Evolutionary conservation across 2,888 invertebrate species (phyloP), one percentile per base, ranked within the genome.

Genomic region (Lamellibrachia satsuma): DNA sequence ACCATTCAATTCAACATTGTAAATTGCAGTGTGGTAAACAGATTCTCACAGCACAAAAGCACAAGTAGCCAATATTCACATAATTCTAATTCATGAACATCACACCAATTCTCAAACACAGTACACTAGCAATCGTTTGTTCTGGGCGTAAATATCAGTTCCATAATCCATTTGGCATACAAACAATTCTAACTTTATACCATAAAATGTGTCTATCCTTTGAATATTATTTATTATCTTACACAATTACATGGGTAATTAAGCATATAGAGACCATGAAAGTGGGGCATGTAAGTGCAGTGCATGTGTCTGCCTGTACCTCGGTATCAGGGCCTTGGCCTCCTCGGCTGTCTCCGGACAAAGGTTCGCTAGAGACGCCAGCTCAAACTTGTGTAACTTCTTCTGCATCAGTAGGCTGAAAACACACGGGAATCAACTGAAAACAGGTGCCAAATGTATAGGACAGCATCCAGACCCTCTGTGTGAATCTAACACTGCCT

Each of bases 341-440:
- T 99, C 99, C 96, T 99, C 99, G 0, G 99, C 98, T 90, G 98
- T 99, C 97, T 99, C 99, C 0, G 99, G 99, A 95, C 99, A 99
- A n/a, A 99, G 97, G 97, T 99, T 99, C 1, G 99, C 99, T 94
- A 99, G 97, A 22, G 99, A 98, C 0, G 99, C 99, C 93, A 99
- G 97, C 97, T 99, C 99, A 97, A 99, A 99, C 97, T 99, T 99
- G 97, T 99, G 99, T 22, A 96, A 93, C 92, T 96, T 99, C 96
- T 99, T 99, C 96, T 98, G 98, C 97, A 98, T 98, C 92, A 99
- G 97, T 93, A 99, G 97, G 96, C 99, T 99, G 97, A 52, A 97
- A 97, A 55, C 11, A 75, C 75, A 75, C 22, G 75, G 75, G n/a
- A 55, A 75, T 1, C 75, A 90, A 90, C 75, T 75, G 22, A 22